Percentiles rank a stretch among this genome's conserved stretches.
Evolutionary conservation across 2,888 invertebrate genomes (phyloP).

Genomic region (Caenorhabditis drosophilae): DNA sequence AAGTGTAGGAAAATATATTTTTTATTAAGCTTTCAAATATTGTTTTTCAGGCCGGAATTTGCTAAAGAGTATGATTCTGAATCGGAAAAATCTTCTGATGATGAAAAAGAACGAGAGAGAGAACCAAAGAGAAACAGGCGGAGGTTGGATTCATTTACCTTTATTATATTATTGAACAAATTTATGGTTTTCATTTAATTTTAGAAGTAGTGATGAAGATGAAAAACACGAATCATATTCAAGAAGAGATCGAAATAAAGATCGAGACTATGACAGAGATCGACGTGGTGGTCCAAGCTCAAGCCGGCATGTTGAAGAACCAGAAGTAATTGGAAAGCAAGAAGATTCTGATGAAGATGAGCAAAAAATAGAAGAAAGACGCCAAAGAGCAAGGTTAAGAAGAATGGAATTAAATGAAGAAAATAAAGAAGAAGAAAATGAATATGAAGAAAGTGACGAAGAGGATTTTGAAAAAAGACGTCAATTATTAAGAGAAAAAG

Average conservation of each 20-base stretch:
- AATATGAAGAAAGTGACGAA: constrained; percentile 37
- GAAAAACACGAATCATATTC: constrained; percentile 37
- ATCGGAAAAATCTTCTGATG: constrained; percentile 13
- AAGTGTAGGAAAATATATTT: too few relatives aligned
- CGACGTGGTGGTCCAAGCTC: constrained; percentile 12
- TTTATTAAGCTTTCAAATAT: too few relatives aligned
- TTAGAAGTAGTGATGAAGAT: constrained; percentile 10
- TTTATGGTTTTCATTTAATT: not conserved
- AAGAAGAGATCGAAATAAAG: constrained; percentile 23
- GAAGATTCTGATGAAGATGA: constrained; percentile 56
- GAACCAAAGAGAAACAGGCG: constrained; percentile 2
- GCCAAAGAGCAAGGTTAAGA: constrained; percentile 46
- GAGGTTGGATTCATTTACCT: not conserved
- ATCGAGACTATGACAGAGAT: constrained; percentile 21
- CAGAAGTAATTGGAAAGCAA: constrained; percentile 41
- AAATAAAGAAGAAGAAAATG: constrained; percentile 44
- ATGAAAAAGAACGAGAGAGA: constrained; percentile 11
- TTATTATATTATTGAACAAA: too few relatives aligned
- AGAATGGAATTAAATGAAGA: constrained; percentile 39
- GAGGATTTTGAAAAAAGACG: constrained; percentile 46
- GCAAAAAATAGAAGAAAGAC: constrained; percentile 47
- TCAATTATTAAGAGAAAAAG: constrained; percentile 32
- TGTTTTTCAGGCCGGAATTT: too few relatives aligned
- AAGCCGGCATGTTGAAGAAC: constrained; percentile 35
- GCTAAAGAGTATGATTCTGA: constrained; percentile 29